Conservation (phyloP, 1,140 invertebrate species). For the Cydia pomonella region DNA sequence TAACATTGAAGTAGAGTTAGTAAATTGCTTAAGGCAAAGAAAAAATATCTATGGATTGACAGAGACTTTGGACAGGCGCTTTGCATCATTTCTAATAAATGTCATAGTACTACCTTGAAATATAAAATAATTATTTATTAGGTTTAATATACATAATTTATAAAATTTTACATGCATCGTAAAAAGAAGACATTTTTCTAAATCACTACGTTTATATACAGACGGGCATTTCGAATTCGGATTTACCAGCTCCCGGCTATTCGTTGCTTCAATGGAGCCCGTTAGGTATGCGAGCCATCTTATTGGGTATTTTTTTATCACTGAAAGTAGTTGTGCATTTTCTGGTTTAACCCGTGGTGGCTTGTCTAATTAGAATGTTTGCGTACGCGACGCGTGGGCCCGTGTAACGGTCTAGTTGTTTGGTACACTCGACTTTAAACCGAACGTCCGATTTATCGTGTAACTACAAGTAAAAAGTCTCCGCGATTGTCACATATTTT, state of each 20-base stretch:
- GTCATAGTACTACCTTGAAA: too few species aligned
- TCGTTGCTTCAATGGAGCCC: slow-evolving; percentile 1
- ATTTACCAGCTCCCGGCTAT: background rate
- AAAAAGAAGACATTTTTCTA: background rate
- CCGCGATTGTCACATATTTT: slow-evolving; percentile 40
- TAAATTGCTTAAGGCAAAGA: too few species aligned
- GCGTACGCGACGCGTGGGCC: slow-evolving; percentile 42
- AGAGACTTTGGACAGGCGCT: too few species aligned
- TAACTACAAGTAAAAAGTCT: slow-evolving; percentile 41
- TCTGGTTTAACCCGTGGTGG: slow-evolving; percentile 48
- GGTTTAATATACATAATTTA: too few species aligned
- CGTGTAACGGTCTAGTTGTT: slow-evolving; percentile 60
- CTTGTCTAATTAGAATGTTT: slow-evolving; percentile 59
- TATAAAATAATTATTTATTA: too few species aligned
- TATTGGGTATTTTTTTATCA: slow-evolving; percentile 32
- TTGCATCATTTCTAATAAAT: too few species aligned
- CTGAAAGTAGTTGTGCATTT: slow-evolving; percentile 28
- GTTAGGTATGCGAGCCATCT: slow-evolving; percentile 12
- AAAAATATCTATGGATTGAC: too few species aligned
- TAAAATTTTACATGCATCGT: too few species aligned
- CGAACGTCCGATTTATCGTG: slow-evolving; percentile 48
- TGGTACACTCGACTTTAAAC: slow-evolving; percentile 48
- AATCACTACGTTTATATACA: background rate
- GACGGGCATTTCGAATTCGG: background rate
- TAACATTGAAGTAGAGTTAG: background rate